Evolutionary conservation across 2,888 invertebrate genomes (phyloP).

Genomic region (Xanthia togata): DNA sequence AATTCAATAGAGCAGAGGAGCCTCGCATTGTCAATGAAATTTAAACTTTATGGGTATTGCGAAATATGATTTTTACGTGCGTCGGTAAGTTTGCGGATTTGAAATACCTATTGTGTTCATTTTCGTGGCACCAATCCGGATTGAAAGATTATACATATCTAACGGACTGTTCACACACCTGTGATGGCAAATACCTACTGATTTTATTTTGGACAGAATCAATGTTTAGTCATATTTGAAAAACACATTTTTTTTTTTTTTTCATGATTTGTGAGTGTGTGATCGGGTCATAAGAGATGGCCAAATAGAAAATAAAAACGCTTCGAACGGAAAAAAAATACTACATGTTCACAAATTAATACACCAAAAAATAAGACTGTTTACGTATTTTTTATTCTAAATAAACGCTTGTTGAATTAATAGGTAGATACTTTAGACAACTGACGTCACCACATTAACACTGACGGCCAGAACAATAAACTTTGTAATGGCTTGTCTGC

Average conservation of each 20-base stretch:
- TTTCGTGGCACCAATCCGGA: neutral
- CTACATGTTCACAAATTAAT: neutral
- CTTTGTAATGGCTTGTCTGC: conserved; percentile 18
- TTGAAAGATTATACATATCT: neutral
- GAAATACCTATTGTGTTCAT: neutral
- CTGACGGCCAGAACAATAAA: conserved; percentile 10
- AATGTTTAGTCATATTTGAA: no score
- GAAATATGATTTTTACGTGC: neutral
- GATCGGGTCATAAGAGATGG: no score
- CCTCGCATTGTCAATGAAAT: neutral
- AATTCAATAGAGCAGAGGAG: neutral
- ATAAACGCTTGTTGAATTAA: neutral
- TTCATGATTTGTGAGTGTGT: no score
- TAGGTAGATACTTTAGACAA: neutral
- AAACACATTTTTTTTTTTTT: no score
- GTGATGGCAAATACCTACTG: neutral
- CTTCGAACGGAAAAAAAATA: neutral
- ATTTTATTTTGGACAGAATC: neutral
- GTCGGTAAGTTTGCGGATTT: neutral
- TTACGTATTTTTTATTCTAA: neutral
- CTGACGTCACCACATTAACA: neutral
- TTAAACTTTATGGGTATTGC: neutral
- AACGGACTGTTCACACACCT: neutral
- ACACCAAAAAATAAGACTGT: neutral
- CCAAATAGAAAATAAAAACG: neutral